Percentiles rank a stretch among this genome's conserved stretches.
Evolutionary conservation across 2,113 vertebrate genomes (phyloP).

Genomic region (Fukomys damarensis): DNA sequence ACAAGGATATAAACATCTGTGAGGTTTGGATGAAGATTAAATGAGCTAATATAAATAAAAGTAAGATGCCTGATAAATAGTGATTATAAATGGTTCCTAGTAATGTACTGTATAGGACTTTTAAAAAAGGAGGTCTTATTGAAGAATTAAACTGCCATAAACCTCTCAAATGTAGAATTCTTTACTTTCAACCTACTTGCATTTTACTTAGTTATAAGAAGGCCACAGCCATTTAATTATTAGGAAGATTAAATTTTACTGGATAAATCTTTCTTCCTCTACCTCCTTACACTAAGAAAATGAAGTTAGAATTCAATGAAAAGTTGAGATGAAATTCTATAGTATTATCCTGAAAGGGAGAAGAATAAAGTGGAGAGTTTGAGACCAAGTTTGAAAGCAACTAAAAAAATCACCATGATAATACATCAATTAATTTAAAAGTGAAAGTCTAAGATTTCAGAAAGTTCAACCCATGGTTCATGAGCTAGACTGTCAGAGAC

Average conservation of each 20-base stretch:
- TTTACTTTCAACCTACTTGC: background rate
- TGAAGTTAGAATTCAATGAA: background rate
- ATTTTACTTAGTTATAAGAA: background rate
- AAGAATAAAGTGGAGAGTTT: background rate
- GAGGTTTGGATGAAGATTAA: background rate
- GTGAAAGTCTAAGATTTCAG: background rate
- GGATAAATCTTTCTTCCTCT: background rate
- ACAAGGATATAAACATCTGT: background rate
- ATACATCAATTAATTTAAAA: background rate
- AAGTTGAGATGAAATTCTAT: background rate
- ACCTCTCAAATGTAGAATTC: background rate
- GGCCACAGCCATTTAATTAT: background rate
- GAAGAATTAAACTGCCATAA: background rate
- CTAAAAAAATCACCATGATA: background rate
- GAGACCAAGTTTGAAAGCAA: background rate
- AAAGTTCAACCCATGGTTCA: background rate
- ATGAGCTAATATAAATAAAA: slow-evolving; percentile 1
- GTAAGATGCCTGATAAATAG: background rate
- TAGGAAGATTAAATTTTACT: background rate
- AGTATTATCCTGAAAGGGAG: background rate
- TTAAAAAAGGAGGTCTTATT: background rate
- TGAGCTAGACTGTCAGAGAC: background rate
- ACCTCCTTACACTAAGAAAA: background rate
- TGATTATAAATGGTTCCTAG: background rate
- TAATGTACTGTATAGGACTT: background rate